Conservation (phyloP, 2,113 vertebrate genomes). For the Gobiocypris rarus region DNA sequence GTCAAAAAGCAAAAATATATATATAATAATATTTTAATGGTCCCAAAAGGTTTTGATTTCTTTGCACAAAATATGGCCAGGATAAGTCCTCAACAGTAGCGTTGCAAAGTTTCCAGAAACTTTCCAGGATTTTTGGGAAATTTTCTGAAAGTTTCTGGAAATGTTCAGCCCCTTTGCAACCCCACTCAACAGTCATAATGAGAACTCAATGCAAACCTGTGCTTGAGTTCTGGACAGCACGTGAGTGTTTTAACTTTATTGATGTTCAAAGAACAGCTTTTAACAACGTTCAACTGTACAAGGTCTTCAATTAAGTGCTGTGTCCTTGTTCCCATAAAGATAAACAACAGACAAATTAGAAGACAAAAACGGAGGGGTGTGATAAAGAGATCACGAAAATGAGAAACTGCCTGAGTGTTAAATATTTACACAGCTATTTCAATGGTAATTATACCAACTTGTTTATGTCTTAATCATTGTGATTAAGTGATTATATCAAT, state of each 20-base stretch:
- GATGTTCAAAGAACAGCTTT: constrained; percentile 7
- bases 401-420: background rate
- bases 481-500: background rate
- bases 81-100: background rate
- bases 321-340: background rate
- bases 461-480: background rate
- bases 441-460: background rate
- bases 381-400: background rate
- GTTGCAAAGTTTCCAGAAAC: too few relatives aligned
- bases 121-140: too few relatives aligned
- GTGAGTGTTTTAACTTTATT: background rate
- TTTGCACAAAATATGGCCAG: background rate
- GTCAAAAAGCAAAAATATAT: background rate
- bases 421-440: background rate
- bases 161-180: too few relatives aligned
- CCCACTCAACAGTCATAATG: background rate
- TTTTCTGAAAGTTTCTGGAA: too few relatives aligned
- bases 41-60: background rate
- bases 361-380: background rate
- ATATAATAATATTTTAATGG: background rate
- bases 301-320: background rate
- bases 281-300: background rate
- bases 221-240: background rate
- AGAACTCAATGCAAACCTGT: background rate
- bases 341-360: background rate